Percentiles rank a stretch among this genome's conserved stretches.
These are phyloP conservation scores for Phoxinus phoxinus DNA, from an alignment of 2,113 vertebrate species.

Conservation along the genomic window DNA sequence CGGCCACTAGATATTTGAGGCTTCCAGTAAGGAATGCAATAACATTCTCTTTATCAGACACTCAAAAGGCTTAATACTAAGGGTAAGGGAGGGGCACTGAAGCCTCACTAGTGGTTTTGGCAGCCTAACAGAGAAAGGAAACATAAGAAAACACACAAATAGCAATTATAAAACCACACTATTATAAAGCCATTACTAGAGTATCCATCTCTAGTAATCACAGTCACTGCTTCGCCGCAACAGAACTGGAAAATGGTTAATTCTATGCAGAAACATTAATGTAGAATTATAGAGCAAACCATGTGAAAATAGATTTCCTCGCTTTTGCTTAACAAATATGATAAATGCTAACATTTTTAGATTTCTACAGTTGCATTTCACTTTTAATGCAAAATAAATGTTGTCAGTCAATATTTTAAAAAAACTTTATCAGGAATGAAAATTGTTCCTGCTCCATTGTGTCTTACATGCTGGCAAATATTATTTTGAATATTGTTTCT, in stretches of 20 bases:
- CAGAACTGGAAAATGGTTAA: background rate
- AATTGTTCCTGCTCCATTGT: background rate
- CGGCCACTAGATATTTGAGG: slow-evolving; percentile 32
- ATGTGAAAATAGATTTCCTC: background rate
- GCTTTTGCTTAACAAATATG: background rate
- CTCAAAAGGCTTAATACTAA: slow-evolving; percentile 37
- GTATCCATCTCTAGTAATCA: slow-evolving; percentile 24
- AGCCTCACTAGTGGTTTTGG: slow-evolving; percentile 23
- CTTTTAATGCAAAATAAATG: background rate
- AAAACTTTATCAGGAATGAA: background rate
- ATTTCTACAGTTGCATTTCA: background rate
- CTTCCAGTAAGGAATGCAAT: slow-evolving; percentile 33
- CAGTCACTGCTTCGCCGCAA: background rate
- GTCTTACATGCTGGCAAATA: background rate
- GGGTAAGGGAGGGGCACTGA: slow-evolving; percentile 13
- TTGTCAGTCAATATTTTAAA: background rate
- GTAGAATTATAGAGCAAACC: background rate
- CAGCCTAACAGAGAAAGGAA: slow-evolving; percentile 20
- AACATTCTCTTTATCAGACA: slow-evolving; percentile 45
- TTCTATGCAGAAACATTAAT: background rate
- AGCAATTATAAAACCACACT: slow-evolving; percentile 15
- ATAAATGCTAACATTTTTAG: background rate
- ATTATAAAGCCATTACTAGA: slow-evolving; percentile 12
- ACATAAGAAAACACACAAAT: slow-evolving; percentile 20
- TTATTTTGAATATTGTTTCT: background rate